Conservation (phyloP, 2,888 invertebrate species). For the Ornithoptera priamus region DNA sequence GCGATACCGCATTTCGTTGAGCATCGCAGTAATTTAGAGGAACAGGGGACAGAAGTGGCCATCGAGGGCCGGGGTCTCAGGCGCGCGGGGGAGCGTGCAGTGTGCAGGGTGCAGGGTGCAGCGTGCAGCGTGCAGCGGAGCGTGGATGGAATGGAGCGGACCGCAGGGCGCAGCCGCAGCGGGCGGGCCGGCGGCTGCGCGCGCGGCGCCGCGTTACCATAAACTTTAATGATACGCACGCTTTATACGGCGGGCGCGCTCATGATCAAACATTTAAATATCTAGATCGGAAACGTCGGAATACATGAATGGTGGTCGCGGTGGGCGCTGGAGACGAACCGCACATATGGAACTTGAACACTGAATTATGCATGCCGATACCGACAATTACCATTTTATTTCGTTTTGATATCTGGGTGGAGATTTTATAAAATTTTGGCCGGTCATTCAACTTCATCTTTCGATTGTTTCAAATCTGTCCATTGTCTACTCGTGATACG, state of each 20-base stretch:
- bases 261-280: constrained; percentile 55
- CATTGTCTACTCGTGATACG: too few species aligned
- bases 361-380: constrained; percentile 64
- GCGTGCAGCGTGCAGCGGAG: constrained; percentile 43
- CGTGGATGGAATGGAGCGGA: constrained; percentile 42
- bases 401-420: constrained; percentile 62
- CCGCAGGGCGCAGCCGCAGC: constrained; percentile 36
- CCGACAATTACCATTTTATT: constrained; percentile 61
- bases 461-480: too few species aligned
- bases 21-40: constrained; percentile 48
- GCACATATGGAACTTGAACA: constrained; percentile 49
- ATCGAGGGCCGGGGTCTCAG: constrained; percentile 43
- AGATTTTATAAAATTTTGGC: constrained; percentile 65
- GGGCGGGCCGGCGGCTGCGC: constrained; percentile 33
- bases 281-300: constrained; percentile 62
- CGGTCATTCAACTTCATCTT: constrained; percentile 63
- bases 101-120: too few species aligned
- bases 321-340: constrained; percentile 50
- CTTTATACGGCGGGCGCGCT: constrained; percentile 42
- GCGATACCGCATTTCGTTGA: constrained; percentile 44
- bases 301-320: constrained; percentile 50
- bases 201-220: constrained; percentile 38
- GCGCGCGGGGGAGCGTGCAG: too few species aligned
- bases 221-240: constrained; percentile 42
- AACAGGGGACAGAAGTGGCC: constrained; percentile 45